Base-by-base conservation (phyloP, 2,888 invertebrate species). In the Chrysina gloriosa region DNA sequence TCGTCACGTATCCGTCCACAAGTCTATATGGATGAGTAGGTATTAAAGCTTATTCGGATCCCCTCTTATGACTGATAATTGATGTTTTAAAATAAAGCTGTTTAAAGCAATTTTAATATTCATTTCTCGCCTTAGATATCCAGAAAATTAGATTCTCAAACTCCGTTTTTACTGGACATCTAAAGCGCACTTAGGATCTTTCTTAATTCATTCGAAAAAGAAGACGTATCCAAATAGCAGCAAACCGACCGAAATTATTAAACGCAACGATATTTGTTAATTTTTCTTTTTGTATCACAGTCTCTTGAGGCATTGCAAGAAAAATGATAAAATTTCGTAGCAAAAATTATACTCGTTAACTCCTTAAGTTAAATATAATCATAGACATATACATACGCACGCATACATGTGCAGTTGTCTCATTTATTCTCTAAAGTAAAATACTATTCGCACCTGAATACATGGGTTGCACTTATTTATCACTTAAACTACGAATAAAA, bases 251-350 rank as follows among this genome's bases (percentile, higher is more conserved):
- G 9, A 6, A 19, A 19, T 45, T 9, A 2, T 19, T 9, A 11
- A 63, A 63, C 31, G 7, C 11, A 50, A 25, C 14, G 7, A 11
- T 56, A 23, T 31, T 29, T 34, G 25, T 36, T 42, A 14, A 9
- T 23, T 48, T 68, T 63, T 70, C 70, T 71, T 75, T 78, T 77
- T 73, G 73, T 80, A 81, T 81, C 81, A 80, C 81, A 80, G 80
- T 78, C 81, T 78, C 73, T 80, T 80, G 79, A 81, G 80, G 78
- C 79, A 74, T 78, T 77, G 76, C 75, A 79, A 78, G 75, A 69
- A 71, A 76, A 73, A 67, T 27, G 25, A 61, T 45, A 61, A 61
- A 42, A 42, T 16, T 42, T 29, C 39, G 27, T 27, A 69, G 48
- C 29, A 16, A 45, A 45, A 6, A 47, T 27, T 42, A 23, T 56